Percentiles rank a stretch among this genome's conserved stretches.
Evolutionary conservation across 2,113 vertebrate species (phyloP).

Genomic region (Cygnus atratus): DNA sequence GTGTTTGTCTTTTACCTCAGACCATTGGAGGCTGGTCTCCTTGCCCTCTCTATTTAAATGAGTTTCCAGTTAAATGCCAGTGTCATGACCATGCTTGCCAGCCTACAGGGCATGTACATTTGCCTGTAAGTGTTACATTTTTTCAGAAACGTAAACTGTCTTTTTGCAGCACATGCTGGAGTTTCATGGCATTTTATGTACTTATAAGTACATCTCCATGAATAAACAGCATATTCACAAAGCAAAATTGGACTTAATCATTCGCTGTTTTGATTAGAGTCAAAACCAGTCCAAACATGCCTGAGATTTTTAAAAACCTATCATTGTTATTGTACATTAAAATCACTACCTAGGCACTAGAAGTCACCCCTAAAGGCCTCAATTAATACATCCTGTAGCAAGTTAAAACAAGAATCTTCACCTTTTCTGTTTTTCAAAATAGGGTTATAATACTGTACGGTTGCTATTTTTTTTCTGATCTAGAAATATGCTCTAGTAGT

Average conservation of each 20-base stretch:
- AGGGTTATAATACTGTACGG: neutral
- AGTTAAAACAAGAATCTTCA: neutral
- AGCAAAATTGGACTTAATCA: neutral
- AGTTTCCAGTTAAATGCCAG: neutral
- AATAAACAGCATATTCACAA: neutral
- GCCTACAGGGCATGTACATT: neutral
- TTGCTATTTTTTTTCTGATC: neutral
- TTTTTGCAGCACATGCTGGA: neutral
- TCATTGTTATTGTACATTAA: neutral
- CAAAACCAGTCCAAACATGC: neutral
- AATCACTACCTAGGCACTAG: neutral
- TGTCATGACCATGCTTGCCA: neutral
- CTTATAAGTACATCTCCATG: neutral
- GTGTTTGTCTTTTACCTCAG: neutral
- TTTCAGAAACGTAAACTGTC: neutral
- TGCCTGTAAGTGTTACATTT: neutral
- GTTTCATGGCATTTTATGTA: neutral
- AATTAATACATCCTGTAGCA: neutral
- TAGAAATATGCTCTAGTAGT: neutral
- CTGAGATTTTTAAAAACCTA: neutral
- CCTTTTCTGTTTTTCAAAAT: neutral
- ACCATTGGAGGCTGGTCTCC: neutral
- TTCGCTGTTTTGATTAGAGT: neutral
- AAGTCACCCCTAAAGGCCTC: neutral
- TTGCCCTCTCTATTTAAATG: neutral